Evolutionary conservation across 2,113 vertebrate species (phyloP).

Genomic region (Gnathonemus echidnorhynchus): DNA sequence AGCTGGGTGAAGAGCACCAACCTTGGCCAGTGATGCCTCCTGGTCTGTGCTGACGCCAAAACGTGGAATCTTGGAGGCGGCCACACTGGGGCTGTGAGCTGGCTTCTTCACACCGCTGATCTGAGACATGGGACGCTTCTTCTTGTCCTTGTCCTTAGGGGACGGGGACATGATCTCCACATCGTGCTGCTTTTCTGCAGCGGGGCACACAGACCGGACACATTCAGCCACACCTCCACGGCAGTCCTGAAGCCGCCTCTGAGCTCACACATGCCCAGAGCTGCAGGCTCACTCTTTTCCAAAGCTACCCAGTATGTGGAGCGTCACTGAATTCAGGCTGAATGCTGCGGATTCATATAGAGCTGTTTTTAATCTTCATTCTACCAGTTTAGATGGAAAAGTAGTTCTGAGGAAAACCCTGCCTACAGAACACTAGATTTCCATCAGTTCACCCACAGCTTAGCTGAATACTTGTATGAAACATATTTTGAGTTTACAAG

Average conservation of each 20-base stretch:
- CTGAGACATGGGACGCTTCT: slow-evolving; percentile 72
- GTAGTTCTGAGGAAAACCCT: not conserved
- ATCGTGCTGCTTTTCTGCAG: slow-evolving; percentile 82
- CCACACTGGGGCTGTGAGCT: slow-evolving; percentile 57
- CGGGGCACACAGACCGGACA: not conserved
- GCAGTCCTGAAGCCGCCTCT: not conserved
- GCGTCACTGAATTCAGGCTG: not conserved
- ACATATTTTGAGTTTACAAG: not conserved
- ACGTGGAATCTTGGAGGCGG: slow-evolving; percentile 64
- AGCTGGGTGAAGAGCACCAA: slow-evolving; percentile 30
- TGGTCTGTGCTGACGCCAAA: slow-evolving; percentile 75
- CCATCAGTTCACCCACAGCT: not conserved
- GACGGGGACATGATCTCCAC: slow-evolving; percentile 71
- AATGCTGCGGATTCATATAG: not conserved
- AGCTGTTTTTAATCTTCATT: not conserved
- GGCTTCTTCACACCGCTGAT: slow-evolving; percentile 77
- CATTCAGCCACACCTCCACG: not conserved
- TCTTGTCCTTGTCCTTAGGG: slow-evolving; percentile 72
- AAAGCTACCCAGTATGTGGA: not conserved
- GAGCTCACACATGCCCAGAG: not conserved
- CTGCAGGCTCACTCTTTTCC: too few species aligned
- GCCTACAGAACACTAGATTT: not conserved
- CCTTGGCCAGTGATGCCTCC: slow-evolving; percentile 76
- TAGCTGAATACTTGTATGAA: not conserved
- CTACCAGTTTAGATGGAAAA: not conserved